These are phyloP conservation scores for Rotaria macrura DNA, from an alignment of 2,888 invertebrate species.

Conservation along the genomic window DNA sequence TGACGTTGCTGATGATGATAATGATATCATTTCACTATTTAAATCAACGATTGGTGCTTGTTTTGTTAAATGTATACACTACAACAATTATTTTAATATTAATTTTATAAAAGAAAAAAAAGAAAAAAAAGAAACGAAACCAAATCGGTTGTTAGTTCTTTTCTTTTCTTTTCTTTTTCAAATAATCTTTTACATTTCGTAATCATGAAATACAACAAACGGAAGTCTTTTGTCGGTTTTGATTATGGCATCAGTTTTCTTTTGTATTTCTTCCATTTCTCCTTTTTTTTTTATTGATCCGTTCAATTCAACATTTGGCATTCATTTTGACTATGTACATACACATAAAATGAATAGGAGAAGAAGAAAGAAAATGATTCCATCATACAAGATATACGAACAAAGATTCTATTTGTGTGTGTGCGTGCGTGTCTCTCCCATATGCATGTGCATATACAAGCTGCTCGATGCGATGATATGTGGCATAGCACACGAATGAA, in stretches of 20 bases:
- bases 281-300: not conserved
- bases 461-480: conserved; percentile 1
- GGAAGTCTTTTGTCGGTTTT: not conserved
- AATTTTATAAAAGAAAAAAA: too few relatives aligned
- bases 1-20: not conserved
- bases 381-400: not conserved
- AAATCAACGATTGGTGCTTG: not conserved
- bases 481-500: not conserved
- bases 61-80: not conserved
- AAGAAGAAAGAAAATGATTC: not conserved
- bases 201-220: not conserved
- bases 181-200: not conserved
- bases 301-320: not conserved
- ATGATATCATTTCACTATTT: not conserved
- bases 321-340: not conserved
- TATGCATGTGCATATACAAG: not conserved
- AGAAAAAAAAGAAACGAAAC: too few relatives aligned
- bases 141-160: too few relatives aligned
- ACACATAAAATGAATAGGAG: not conserved
- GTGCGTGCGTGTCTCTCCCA: not conserved
- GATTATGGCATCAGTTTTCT: not conserved
- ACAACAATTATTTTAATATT: not conserved
- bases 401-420: not conserved
- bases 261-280: not conserved
- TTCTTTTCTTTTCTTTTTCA: too few relatives aligned